Evolutionary conservation across 2,888 invertebrate species (phyloP).

Genomic region (Drosophila mimetica): DNA sequence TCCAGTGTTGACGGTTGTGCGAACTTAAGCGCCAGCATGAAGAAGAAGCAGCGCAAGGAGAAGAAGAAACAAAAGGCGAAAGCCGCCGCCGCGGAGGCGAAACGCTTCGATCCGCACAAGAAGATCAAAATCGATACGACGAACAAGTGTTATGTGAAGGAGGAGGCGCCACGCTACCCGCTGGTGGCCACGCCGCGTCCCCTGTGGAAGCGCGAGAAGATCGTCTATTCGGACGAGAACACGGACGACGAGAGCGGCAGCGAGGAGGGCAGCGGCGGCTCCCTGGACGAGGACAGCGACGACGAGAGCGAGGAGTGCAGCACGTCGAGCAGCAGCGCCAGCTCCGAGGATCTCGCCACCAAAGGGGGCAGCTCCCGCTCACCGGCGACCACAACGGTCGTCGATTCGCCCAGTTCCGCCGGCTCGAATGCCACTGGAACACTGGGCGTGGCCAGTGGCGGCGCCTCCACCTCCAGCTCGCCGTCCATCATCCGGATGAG

Average conservation of each 20-base stretch:
- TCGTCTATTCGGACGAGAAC: constrained; percentile 85
- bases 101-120: constrained; percentile 84
- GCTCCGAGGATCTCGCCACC: constrained; percentile 12
- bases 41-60: constrained; percentile 83
- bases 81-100: constrained; percentile 65
- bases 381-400: not conserved
- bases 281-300: constrained; percentile 80
- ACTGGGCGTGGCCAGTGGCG: constrained; percentile 3
- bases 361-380: not conserved
- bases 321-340: constrained; percentile 43
- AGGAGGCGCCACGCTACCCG: constrained; percentile 86
- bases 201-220: constrained; percentile 86
- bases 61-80: constrained; percentile 78
- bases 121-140: constrained; percentile 83
- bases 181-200: constrained; percentile 88
- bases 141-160: constrained; percentile 85
- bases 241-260: constrained; percentile 84
- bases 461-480: constrained; percentile 52
- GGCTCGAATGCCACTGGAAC: constrained; percentile 5
- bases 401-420: constrained; percentile 5
- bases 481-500: constrained; percentile 86
- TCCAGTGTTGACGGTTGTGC: constrained; percentile 82
- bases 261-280: constrained; percentile 78
- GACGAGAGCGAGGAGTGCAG: constrained; percentile 76
- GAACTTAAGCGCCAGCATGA: constrained; percentile 82